Base-by-base conservation (phyloP, 2,888 invertebrate genomes). In the Calliopum simillimum region DNA sequence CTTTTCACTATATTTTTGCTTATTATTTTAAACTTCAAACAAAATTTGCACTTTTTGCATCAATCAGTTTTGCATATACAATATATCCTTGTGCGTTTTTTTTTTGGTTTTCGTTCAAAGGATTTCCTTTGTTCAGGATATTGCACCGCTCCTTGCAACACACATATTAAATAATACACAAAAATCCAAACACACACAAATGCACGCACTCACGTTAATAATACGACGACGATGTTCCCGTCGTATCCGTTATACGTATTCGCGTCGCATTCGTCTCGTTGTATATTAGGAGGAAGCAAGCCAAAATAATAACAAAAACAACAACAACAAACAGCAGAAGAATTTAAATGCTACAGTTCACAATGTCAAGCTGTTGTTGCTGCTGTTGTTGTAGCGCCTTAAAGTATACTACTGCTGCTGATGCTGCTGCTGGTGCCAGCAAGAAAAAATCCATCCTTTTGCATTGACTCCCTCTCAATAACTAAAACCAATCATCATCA, bases 41-140 rank as follows among this genome's bases (percentile, higher is more conserved):
- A n/a, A 8, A 1, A 33, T 33, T 33, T 33, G 5, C 33, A 33
- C 33, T 33, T 8, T 33, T 8, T 33, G 33, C 33, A 33, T 33
- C 33, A 33, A 33, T 4, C 33, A 33, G 33, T 33, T 33, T 33
- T 33, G 33, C 8, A 33, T 33, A 6, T 33, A 33, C n/a, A n/a
- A n/a, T n/a, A n/a, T n/a, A n/a, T n/a, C n/a, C n/a, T n/a, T 33
- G 8, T 33, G 5, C 5, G 8, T 33, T 33, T 33, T 33, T 33
- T 33, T 33, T 81, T 80, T 81, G 80, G 77, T 79, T 81, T 80
- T 53, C 71, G 75, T 77, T 74, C 80, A 79, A 79, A 79, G 80
- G 8, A 33, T 8, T 33, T 33, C 33, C 8, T 33, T 33, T 33
- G 33, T 33, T 33, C 33, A 33, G 33, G 33, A 12, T n/a, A 19